Conservation (phyloP, 2,797 vertebrate genomes). For the Anniella stebbinsi region DNA sequence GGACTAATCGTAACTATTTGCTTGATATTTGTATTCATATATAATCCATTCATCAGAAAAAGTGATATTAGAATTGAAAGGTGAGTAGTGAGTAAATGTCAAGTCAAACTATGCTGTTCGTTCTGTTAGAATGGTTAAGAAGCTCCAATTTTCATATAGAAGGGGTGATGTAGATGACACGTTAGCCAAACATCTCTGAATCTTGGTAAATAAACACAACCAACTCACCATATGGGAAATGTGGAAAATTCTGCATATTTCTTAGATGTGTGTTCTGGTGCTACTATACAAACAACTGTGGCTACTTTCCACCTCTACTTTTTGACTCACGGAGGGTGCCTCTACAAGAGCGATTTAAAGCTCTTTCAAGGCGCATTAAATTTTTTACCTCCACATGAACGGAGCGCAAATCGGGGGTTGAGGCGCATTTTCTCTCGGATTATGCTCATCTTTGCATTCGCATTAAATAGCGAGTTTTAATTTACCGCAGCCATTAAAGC, state of each 20-base stretch:
- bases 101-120: not conserved
- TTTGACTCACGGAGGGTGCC: no score
- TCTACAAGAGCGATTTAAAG: no score
- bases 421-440: no score
- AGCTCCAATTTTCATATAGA: not conserved
- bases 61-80: not conserved
- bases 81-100: not conserved
- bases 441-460: no score
- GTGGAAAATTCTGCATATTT: not conserved
- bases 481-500: no score
- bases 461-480: no score
- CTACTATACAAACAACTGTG: not conserved
- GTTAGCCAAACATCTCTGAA: not conserved
- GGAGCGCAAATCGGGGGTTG: no score
- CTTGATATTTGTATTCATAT: not conserved
- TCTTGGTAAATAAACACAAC: not conserved
- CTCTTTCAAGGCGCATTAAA: no score
- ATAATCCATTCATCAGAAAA: not conserved
- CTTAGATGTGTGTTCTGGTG: not conserved
- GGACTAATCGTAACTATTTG: not conserved
- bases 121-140: not conserved
- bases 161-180: not conserved
- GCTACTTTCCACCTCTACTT: not conserved
- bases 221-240: not conserved
- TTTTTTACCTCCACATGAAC: no score